Base-by-base conservation (phyloP, 2,888 invertebrate species). In the Stenoptilia bipunctidactyla region DNA sequence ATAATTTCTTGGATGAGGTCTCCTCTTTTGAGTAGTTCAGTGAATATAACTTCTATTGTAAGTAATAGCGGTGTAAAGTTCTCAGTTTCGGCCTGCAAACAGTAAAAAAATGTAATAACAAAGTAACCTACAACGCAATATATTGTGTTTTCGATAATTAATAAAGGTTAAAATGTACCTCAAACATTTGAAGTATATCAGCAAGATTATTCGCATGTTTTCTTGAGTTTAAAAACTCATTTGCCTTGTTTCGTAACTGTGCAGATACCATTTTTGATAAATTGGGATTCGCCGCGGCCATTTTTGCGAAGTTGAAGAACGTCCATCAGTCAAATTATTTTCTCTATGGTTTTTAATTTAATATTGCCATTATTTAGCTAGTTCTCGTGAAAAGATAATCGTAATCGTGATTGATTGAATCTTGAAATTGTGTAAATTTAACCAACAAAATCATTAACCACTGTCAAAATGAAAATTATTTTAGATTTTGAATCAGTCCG, bases 1-100 rank as follows among this genome's bases (percentile, higher is more conserved):
- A 85, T 65, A 37, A 88, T 72, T 61, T 88, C 86, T 45, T 88
- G 77, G 43, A 85, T 80, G 84, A 92, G 86, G 51, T 89, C 89
- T 27, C 87, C 86, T 44, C 90, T 85, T 59, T 87, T 89, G 13
- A 92, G 61, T 40, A 92, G 64, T 56, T 89, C 89, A 14, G 85
- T 83, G 60, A 92, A 93, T 58, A 93, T 87, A 36, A 89, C 85
- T 71, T 92, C 92, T 46, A 92, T 62, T 13, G 91, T 89, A 37
- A 91, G 83, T 51, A 92, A 74, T 47, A 89, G 85, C 40, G 90
- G 80, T 46, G 85, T 82, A 53, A 70, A 80, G 55, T 82, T 79
- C 44, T 76, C 79, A 15, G 74, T 69, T 55, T 75, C 71, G 41
- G 62, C 66, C 85, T 84, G 61, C 60, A 82, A 79, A 34, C 47